Evolutionary conservation across 2,113 vertebrate genomes (phyloP), one percentile per base, ranked within the genome.

Genomic region (Lophochroa leadbeateri): DNA sequence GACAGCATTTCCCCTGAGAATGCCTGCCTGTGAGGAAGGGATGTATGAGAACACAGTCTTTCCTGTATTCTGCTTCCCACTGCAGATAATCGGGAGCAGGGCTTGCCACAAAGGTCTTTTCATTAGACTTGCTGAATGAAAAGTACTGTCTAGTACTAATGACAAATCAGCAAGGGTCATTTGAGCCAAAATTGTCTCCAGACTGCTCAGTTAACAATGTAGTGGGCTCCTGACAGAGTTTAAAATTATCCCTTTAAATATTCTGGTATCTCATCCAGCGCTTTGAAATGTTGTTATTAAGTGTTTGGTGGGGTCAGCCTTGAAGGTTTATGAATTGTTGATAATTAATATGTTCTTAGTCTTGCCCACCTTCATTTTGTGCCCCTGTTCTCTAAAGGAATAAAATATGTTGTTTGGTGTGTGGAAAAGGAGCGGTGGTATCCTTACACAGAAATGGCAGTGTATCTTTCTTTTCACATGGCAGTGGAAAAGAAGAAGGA

Each of bases 401-500:
- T 82, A 8, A 43, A 64, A 35, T n/a, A 3, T 18, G 90, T 79
- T 35, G 11, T 13, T n/a, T 77, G 60, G 7, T 55, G 13, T 85
- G 44, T 89, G 52, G n/a, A 39, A 68, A 64, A 58, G 49, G 12
- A 41, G 27, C 11, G 47, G 13, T 55, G 44, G 13, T 53, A 39
- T 72, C 49, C 21, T 31, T 50, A 5, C 67, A 52, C 67, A 78
- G 86, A 85, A 95, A 52, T 92, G 49, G 93, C 82, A 50, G 60
- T 81, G 13, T 31, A 7, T 93, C 70, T 95, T 50, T 91, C 75
- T 76, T 94, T 96, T 47, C 86, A 25, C 70, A 95, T 97, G 95
- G 64, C 95, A 99, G 99, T 99, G 95, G 99, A 99, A 97, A 99
- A 99, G 98, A 99, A 99, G 97, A 99, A 99, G 92, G 99, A 99